A percentile compares a stretch with the other conserved stretches of the same genome.
Conservation (phyloP, 2,888 invertebrate genomes). For the Hirtodrosophila trivittata region DNA sequence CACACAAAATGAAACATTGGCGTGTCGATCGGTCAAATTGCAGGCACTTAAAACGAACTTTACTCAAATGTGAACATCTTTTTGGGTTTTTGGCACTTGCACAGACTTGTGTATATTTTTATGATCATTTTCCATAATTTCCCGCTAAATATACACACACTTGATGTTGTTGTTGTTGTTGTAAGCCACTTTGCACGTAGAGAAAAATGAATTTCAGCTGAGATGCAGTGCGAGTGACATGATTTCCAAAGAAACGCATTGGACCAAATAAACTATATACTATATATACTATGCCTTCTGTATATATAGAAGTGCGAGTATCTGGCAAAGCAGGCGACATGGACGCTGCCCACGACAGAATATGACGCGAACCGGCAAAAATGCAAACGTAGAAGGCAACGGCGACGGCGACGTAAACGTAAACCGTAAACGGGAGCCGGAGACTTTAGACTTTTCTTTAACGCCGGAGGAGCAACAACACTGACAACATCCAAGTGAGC, state of each 20-base stretch:
- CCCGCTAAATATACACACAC: constrained; percentile 21
- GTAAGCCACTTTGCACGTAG: constrained; percentile 33
- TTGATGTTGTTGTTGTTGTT: constrained; percentile 28
- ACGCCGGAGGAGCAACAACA: constrained; percentile 55
- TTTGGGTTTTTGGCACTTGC: constrained; percentile 48
- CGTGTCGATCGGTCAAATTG: constrained; percentile 34
- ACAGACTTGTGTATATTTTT: constrained; percentile 30
- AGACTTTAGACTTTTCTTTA: constrained; percentile 27
- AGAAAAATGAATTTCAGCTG: constrained; percentile 38
- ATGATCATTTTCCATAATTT: constrained; percentile 49
- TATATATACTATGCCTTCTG: constrained; percentile 15
- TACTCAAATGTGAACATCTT: constrained; percentile 25
- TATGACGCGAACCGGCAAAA: constrained; percentile 59
- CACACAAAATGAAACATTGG: constrained; percentile 38
- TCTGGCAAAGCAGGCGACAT: constrained; percentile 42
- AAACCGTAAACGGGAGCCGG: background rate
- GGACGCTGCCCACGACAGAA: constrained; percentile 4
- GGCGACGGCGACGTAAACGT: constrained; percentile 8
- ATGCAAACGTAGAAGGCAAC: constrained; percentile 29
- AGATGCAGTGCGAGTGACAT: constrained; percentile 71
- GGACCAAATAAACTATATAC: constrained; percentile 52
- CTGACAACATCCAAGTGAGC: constrained; percentile 70
- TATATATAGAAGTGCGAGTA: constrained; percentile 20
- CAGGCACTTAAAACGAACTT: constrained; percentile 36
- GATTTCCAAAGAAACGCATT: constrained; percentile 75